Evolutionary conservation across 2,797 vertebrate species (phyloP), one percentile per base, ranked within the genome.

Genomic region (Avahi laniger): DNA sequence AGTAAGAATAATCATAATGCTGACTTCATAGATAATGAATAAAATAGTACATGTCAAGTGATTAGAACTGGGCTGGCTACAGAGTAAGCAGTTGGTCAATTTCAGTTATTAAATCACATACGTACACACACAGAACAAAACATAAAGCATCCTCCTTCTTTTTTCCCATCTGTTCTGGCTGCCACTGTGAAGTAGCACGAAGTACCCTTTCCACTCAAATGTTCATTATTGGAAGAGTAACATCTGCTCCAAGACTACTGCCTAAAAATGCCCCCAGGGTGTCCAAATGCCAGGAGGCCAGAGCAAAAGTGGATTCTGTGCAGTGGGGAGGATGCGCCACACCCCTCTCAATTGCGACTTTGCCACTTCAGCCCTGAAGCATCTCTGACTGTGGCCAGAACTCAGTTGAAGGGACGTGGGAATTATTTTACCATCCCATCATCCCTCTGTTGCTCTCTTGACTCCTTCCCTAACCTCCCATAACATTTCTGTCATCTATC

Each of bases 241-340:
- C 12, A 59, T 33, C 63, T 12, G n/a, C 22, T 43, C 15, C 22
- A 43, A 50, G 33, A n/a, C 26, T 67, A 12, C 26, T 83, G 18
- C 54, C 63, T 59, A 7, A 33, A 46, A 2, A 50, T 12, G 2
- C 0, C 13, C 9, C 24, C 7, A 9, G 41, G 2, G n/a, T 13
- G 43, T 63, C 80, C 54, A 30, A 1, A 0, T 1, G 4, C 4
- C 6, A 1, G 26, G 0, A 1, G 67, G 9, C 5, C 13, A 17
- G 11, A 9, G 4, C 20, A 22, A 65, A 73, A 28, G 15, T 41
- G n/a, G 38, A 6, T 41, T 57, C 83, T n/a, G 3, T 35, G 3
- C n/a, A 61, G 15, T 11, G 4, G 43, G n/a, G 20, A 30, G 14
- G 69, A 57, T 3, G 17, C 1, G 4, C 1, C n/a, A 15, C 0